Percentiles rank a stretch among this genome's conserved stretches.
These are phyloP conservation scores for Hyperoodon ampullatus DNA, from an alignment of 2,113 vertebrate genomes.

Conservation along the genomic window DNA sequence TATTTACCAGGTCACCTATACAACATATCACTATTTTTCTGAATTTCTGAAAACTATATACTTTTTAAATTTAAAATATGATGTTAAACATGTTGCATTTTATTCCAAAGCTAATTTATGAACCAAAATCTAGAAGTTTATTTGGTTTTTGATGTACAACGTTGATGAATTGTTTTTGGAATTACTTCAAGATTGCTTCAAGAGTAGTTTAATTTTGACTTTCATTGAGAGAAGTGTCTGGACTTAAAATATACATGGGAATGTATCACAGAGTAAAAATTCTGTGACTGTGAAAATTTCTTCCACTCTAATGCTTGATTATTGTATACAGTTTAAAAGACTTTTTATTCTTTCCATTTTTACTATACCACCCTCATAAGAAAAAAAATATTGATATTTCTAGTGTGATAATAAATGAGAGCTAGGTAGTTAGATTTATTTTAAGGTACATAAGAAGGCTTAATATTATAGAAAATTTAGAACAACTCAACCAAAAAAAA, in stretches of 20 bases:
- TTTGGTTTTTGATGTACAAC: background rate
- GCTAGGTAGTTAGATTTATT: background rate
- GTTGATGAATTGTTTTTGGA: constrained; percentile 50
- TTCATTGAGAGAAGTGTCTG: constrained; percentile 45
- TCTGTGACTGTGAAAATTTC: background rate
- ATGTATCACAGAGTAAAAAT: background rate
- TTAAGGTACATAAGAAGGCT: background rate
- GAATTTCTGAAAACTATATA: background rate
- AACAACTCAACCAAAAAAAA: background rate
- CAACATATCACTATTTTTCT: background rate
- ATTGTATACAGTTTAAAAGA: background rate
- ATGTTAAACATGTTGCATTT: constrained; percentile 41
- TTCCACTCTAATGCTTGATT: background rate
- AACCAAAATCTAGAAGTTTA: constrained; percentile 53
- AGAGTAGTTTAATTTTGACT: constrained; percentile 59
- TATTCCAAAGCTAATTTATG: constrained; percentile 57
- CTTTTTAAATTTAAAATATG: constrained; percentile 35
- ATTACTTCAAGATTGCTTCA: constrained; percentile 58
- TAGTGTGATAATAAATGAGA: background rate
- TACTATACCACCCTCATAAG: background rate
- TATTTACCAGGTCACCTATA: background rate
- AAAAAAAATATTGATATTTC: background rate
- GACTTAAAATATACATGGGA: constrained; percentile 51
- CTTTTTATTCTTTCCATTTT: background rate
- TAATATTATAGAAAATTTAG: background rate